Evolutionary conservation across 2,888 invertebrate genomes (phyloP), one percentile per base, ranked within the genome.

Genomic region (Sarcophaga rosellei): DNA sequence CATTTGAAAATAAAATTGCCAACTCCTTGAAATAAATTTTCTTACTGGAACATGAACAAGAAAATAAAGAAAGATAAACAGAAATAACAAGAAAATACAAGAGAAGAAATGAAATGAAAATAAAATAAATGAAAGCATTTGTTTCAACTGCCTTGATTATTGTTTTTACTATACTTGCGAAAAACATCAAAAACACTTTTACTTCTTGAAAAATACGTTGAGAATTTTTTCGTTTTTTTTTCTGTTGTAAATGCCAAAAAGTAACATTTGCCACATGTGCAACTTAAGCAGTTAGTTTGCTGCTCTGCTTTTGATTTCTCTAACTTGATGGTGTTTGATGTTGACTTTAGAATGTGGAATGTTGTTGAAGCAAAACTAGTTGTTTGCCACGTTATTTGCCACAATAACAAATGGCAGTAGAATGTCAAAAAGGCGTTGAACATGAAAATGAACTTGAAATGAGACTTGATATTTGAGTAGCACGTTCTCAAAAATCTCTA

Each of bases 381-480:
- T 15, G 20, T 35, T 44, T 44, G 17, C 23, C 35, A 44, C 20
- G 20, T 44, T 66, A 66, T 61, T 77, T 45, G 59, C 61, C 61
- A 65, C 68, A 76, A 44, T 25, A 65, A 15, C 65, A 75, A 65
- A 65, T 8, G 10, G 35, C 35, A 35, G 8, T 35, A 62, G 44
- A 53, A 86, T 62, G 77, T 84, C 69, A 80, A 81, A 83, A 74
- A 83, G 83, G 86, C 77, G 83, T 83, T 80, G 53, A 86, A 77
- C 77, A 77, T 75, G 74, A 86, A 84, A 84, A 78, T 80, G 63
- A 83, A 86, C 68, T 76, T 72, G 76, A 62, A 78, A 63, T 66
- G 44, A 66, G 17, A 15, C 17, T n/a, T n/a, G 5, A 15, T 53
- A 15, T 53, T 53, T 53, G 10, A 53, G 17, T 53, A 53, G 4